Evolutionary conservation across 2,797 vertebrate genomes (phyloP).

Genomic region (Syngnathus rostellatus): DNA sequence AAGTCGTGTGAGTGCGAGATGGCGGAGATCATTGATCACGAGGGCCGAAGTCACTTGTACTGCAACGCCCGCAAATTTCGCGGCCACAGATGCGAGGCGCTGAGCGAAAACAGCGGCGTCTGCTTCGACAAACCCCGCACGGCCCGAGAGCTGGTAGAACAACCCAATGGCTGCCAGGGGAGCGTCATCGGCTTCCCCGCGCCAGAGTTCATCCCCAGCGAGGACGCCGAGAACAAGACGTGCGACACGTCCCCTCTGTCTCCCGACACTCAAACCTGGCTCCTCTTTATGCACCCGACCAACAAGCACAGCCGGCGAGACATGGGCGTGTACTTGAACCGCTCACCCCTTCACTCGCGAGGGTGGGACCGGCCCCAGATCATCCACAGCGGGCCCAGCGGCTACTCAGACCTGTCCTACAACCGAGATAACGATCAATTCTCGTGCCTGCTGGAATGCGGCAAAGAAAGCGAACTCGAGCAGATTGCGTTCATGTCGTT

Average conservation of each 20-base stretch:
- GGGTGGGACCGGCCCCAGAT: conserved; percentile 76
- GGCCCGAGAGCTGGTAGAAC: conserved; percentile 67
- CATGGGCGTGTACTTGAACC: conserved; percentile 83
- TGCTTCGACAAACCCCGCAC: conserved; percentile 60
- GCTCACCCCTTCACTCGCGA: conserved; percentile 57
- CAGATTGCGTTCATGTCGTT: conserved; percentile 75
- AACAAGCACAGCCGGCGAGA: conserved; percentile 60
- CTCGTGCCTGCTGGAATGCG: conserved; percentile 83
- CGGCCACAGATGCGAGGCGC: conserved; percentile 70
- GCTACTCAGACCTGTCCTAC: conserved; percentile 84
- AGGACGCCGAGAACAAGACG: conserved; percentile 45
- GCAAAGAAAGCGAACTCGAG: conserved; percentile 65
- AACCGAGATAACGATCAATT: conserved; percentile 67
- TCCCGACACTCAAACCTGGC: conserved; percentile 61
- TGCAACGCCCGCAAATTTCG: conserved; percentile 75
- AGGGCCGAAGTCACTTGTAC: conserved; percentile 67
- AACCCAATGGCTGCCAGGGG: conserved; percentile 77
- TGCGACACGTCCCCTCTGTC: conserved; percentile 46
- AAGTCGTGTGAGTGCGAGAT: conserved; percentile 81
- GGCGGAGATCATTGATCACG: conserved; percentile 69
- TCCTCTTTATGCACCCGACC: conserved; percentile 85
- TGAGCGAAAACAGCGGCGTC: conserved; percentile 68
- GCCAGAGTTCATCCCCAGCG: conserved; percentile 36
- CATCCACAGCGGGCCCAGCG: conserved; percentile 76
- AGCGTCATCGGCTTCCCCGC: conserved; percentile 80